Evolutionary conservation across 2,113 vertebrate genomes (phyloP), one percentile per base, ranked within the genome.

Genomic region (Podiceps cristatus): DNA sequence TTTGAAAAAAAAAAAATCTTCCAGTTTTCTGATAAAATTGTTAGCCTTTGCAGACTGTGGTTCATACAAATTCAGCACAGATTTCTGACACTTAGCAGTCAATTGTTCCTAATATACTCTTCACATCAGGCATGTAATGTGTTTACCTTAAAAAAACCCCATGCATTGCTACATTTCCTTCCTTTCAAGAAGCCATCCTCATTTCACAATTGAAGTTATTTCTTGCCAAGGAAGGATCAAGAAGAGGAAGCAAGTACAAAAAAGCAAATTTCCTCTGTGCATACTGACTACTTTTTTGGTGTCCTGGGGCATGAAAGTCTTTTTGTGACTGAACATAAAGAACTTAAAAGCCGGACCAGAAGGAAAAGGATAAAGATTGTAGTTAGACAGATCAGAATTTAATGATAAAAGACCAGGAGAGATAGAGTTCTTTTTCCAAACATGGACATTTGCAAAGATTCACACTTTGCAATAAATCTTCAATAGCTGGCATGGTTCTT

Each of bases 281-380:
- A 88, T 18, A 66, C 18, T 67, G 29, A 74, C 7, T 29, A 31
- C 12, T 20, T 47, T 69, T 4, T 2, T 68, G 2, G 18, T 52
- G 12, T 40, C 33, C 0, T 0, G 18, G 4, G 10, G 4, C 15
- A 40, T 1, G 4, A 29, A 66, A 71, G 20, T n/a, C 5, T 52
- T 67, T 55, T 49, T 78, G 3, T 55, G 11, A 80, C 8, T 45
- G 11, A 45, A 79, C 35, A 55, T 0, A 12, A 7, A 15, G 3
- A 60, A 75, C 12, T 52, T 59, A 74, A 67, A 69, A 78, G 29
- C 13, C 33, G 72, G 23, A 49, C 7, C 27, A 58, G 37, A 76
- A 42, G 11, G 10, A 81, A 28, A 31, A 44, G 35, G 18, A 20
- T 45, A 58, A 88, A 92, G 28, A 40, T 2, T 47, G 10, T 6